Conservation (phyloP, 2,113 vertebrate species). For the Spea multiplicata region DNA sequence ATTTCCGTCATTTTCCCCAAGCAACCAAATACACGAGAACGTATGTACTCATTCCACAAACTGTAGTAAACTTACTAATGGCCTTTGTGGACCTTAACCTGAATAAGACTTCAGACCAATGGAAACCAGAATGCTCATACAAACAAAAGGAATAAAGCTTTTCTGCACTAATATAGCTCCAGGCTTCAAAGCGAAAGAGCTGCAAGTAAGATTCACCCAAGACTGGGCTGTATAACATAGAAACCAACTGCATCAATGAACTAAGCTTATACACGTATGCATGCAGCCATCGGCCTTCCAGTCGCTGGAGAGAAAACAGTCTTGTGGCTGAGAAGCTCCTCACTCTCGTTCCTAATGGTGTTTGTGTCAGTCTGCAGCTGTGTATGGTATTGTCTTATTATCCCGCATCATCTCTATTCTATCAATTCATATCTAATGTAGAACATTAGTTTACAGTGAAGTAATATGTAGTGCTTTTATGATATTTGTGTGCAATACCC, state of each 20-base stretch:
- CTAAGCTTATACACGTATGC: slow-evolving; percentile 63
- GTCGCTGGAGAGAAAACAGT: slow-evolving; percentile 57
- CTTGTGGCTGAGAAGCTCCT: slow-evolving; percentile 71
- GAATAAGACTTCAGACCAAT: slow-evolving; percentile 41
- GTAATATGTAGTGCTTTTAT: slow-evolving; percentile 97
- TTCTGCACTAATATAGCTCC: slow-evolving; percentile 61
- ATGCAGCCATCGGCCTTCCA: slow-evolving; percentile 63
- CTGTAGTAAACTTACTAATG: slow-evolving; percentile 9
- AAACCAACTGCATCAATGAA: slow-evolving; percentile 57
- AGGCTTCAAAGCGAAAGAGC: slow-evolving; percentile 56
- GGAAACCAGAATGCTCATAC: slow-evolving; percentile 22
- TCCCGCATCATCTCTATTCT: slow-evolving; percentile 84
- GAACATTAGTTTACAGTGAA: slow-evolving; percentile 92
- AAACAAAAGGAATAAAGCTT: slow-evolving; percentile 53
- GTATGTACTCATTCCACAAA: slow-evolving; percentile 47
- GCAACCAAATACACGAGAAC: slow-evolving; percentile 65
- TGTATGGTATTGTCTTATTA: slow-evolving; percentile 96
- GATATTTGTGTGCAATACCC: slow-evolving; percentile 97
- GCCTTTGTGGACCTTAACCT: slow-evolving; percentile 11
- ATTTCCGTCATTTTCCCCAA: slow-evolving; percentile 60
- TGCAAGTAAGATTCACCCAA: slow-evolving; percentile 51
- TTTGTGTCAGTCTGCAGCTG: slow-evolving; percentile 91
- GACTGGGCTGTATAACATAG: slow-evolving; percentile 60
- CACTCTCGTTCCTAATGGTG: slow-evolving; percentile 82
- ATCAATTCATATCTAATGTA: slow-evolving; percentile 92